Conservation (phyloP, 2,797 vertebrate species). For the Propithecus perrieri region DNA sequence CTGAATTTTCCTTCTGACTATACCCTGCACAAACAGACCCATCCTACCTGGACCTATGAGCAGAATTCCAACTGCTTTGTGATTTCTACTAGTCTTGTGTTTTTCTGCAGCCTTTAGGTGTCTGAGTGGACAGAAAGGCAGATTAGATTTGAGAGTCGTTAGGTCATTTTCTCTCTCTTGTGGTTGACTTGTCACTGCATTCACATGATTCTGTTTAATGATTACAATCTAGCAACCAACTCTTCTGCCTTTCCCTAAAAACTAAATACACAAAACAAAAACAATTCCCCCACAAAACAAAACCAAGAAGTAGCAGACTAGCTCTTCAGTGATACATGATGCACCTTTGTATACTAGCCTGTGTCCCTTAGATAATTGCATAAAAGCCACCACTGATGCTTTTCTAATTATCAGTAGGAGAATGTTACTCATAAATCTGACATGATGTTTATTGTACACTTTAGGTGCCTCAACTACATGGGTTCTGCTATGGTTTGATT, state of each 20-base stretch:
- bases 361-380: background rate
- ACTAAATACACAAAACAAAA: background rate
- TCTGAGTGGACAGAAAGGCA: background rate
- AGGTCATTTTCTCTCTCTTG: background rate
- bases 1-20: background rate
- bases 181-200: background rate
- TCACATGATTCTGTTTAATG: background rate
- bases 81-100: background rate
- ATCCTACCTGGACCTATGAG: background rate
- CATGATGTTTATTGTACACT: conserved; percentile 46
- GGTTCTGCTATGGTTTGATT: background rate
- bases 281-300: background rate
- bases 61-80: background rate
- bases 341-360: conserved; percentile 30
- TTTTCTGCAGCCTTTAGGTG: background rate
- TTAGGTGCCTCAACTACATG: background rate
- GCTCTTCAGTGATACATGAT: background rate
- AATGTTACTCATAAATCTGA: conserved; percentile 47
- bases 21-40: background rate
- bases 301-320: background rate
- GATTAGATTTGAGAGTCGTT: background rate
- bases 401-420: conserved; percentile 62
- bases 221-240: background rate
- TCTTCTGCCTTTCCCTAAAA: background rate
- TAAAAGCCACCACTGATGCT: conserved; percentile 22